phyloP scores from a whole-genome alignment of 2,888 invertebrate species.

The Iselma pallidipennis region DNA sequence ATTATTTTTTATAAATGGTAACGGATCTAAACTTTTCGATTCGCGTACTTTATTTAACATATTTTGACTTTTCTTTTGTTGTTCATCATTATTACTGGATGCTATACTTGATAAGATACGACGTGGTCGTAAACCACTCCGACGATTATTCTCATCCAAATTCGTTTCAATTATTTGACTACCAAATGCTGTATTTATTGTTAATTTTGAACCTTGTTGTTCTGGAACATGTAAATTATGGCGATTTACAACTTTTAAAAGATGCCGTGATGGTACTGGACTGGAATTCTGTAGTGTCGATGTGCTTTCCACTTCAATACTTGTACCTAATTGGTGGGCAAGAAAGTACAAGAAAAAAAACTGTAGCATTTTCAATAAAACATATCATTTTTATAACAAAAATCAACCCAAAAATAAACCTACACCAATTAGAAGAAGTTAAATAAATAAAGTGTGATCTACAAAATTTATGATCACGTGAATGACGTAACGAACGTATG shows the following conservation, averaged over 20 bases:
- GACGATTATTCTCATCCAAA: slow-evolving; percentile 35
- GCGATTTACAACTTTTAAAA: slow-evolving; percentile 54
- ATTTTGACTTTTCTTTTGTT: slow-evolving; percentile 49
- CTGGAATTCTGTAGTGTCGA: slow-evolving; percentile 62
- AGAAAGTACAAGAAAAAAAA: neutral
- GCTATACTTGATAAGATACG: slow-evolving; percentile 69
- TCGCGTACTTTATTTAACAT: slow-evolving; percentile 59
- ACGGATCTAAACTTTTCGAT: slow-evolving; percentile 68
- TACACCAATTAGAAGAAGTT: slow-evolving; percentile 30
- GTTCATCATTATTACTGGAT: slow-evolving; percentile 65
- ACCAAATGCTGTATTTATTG: slow-evolving; percentile 56
- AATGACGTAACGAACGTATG: too few species aligned
- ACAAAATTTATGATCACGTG: too few species aligned
- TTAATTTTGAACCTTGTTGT: slow-evolving; percentile 57
- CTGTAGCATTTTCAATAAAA: neutral
- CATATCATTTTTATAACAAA: neutral
- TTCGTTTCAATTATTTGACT: slow-evolving; percentile 47
- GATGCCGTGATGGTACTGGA: slow-evolving; percentile 52
- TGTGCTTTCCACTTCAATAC: slow-evolving; percentile 61
- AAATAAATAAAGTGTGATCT: too few species aligned
- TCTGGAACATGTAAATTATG: slow-evolving; percentile 60
- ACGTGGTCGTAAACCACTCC: slow-evolving; percentile 49
- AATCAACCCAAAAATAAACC: slow-evolving; percentile 21
- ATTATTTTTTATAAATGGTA: slow-evolving; percentile 55
- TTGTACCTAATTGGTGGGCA: slow-evolving; percentile 48